These are phyloP conservation scores for Etheostoma spectabile DNA, from an alignment of 2,113 vertebrate species.

Conservation along the genomic window DNA sequence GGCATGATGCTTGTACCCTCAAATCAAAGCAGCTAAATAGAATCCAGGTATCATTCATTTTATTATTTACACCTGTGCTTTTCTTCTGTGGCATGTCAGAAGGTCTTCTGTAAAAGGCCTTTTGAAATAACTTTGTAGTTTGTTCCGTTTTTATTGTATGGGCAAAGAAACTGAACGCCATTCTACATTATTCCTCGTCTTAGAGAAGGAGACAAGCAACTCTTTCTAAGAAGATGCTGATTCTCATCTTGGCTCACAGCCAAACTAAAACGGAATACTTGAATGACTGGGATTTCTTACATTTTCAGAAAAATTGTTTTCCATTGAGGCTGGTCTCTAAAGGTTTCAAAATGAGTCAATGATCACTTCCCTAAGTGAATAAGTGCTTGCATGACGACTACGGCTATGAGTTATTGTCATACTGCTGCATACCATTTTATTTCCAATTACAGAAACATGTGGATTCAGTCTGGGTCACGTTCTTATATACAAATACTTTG, in stretches of 20 bases:
- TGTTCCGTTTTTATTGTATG: neutral
- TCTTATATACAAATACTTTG: neutral
- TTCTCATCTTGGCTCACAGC: neutral
- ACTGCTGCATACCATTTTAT: neutral
- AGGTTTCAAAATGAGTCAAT: slow-evolving; percentile 8
- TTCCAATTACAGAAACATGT: neutral
- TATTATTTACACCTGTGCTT: too few relatives aligned
- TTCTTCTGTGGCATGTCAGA: too few relatives aligned
- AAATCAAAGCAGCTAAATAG: too few relatives aligned
- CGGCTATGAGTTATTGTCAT: slow-evolving; percentile 22
- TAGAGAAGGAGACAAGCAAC: neutral
- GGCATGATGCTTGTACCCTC: too few relatives aligned
- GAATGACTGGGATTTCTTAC: neutral
- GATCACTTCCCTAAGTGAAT: slow-evolving; percentile 13
- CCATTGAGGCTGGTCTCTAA: neutral
- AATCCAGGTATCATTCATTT: too few relatives aligned
- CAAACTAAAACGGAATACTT: neutral
- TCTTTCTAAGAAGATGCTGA: neutral
- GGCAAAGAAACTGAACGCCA: neutral
- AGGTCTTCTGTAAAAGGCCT: too few relatives aligned
- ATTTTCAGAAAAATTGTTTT: neutral
- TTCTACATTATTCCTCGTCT: neutral
- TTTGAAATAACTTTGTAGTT: neutral
- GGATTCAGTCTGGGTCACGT: neutral
- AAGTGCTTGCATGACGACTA: neutral